Evolutionary conservation across 2,888 invertebrate genomes (phyloP).

Genomic region (Stenodema calcarata): DNA sequence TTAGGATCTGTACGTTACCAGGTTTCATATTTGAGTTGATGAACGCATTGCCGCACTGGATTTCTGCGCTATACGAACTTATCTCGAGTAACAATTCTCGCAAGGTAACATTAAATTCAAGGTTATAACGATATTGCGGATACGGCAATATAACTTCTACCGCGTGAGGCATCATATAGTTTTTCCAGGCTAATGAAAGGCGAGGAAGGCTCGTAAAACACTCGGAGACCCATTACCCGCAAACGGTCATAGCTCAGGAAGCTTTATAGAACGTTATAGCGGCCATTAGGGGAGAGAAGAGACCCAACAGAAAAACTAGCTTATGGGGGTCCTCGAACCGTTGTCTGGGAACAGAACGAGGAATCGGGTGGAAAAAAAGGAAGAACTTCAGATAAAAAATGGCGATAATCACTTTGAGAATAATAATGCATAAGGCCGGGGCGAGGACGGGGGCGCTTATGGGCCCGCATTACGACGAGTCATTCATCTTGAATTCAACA

Average conservation of each 20-base stretch:
- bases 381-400: not conserved
- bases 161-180: conserved; percentile 11
- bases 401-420: conserved; percentile 39
- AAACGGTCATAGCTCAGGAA: conserved; percentile 39
- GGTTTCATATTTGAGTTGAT: too few species aligned
- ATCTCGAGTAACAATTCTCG: not conserved
- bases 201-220: conserved; percentile 1
- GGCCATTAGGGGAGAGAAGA: conserved; percentile 11
- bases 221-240: conserved; percentile 20
- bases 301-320: conserved; percentile 41
- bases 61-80: too few species aligned
- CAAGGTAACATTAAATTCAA: not conserved
- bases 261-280: conserved; percentile 17
- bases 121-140: not conserved
- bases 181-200: conserved; percentile 18
- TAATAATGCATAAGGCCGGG: conserved; percentile 32
- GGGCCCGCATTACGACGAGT: conserved; percentile 35
- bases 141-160: not conserved
- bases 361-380: not conserved
- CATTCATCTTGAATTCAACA: conserved; percentile 42
- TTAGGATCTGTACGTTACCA: too few species aligned
- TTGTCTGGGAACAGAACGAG: not conserved
- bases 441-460: not conserved
- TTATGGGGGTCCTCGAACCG: not conserved
- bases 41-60: too few species aligned